phyloP scores from a whole-genome alignment of 1,140 invertebrate genomes.

The Zaprionus camerounensis region DNA sequence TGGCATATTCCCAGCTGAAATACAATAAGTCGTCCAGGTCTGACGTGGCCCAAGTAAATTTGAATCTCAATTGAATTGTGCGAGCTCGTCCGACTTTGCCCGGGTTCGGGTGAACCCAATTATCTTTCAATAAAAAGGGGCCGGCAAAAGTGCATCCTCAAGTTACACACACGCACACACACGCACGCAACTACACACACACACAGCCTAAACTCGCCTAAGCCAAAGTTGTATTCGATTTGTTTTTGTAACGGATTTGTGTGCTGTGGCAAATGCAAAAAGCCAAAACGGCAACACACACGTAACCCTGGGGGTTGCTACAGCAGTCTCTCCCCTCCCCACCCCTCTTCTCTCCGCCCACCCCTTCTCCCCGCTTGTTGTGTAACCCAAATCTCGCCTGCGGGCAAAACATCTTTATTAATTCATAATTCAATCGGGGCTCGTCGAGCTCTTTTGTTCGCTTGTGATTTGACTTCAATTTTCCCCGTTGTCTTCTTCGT shows the following conservation, averaged over 20 bases:
- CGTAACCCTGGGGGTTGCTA: constrained; percentile 30
- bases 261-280: constrained; percentile 73
- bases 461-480: constrained; percentile 75
- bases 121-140: constrained; percentile 81
- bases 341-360: background rate
- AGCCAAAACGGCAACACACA: constrained; percentile 66
- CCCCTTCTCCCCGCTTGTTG: background rate
- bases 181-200: background rate
- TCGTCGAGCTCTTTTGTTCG: constrained; percentile 28
- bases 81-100: constrained; percentile 36
- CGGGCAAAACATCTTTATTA: constrained; percentile 82
- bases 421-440: constrained; percentile 80
- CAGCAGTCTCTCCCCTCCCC: constrained; percentile 7
- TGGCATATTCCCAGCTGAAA: constrained; percentile 57
- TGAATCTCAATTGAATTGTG: constrained; percentile 82
- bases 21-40: constrained; percentile 57
- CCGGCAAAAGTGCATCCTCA: constrained; percentile 79
- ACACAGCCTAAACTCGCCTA: background rate
- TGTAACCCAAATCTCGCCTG: constrained; percentile 82
- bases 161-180: constrained; percentile 63
- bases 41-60: constrained; percentile 68
- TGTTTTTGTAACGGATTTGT: constrained; percentile 66
- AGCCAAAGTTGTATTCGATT: constrained; percentile 27
- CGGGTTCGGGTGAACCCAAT: constrained; percentile 67
- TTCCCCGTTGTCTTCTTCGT: constrained; percentile 36